Evolutionary conservation across 1,140 invertebrate genomes (phyloP).

Genomic region (Drosophila trapezifrons): DNA sequence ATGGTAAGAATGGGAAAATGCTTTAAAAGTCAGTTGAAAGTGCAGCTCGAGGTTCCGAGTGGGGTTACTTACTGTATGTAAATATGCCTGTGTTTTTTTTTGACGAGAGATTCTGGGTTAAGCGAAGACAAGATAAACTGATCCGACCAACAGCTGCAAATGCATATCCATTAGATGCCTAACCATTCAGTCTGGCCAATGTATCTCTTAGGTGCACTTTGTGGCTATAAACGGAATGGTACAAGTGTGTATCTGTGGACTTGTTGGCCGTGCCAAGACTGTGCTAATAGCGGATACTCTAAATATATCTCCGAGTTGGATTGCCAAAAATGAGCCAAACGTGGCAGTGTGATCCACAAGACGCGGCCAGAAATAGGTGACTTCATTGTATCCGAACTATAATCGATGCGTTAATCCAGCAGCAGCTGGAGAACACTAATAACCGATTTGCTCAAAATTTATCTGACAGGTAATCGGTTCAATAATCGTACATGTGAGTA

Average conservation of each 20-base stretch:
- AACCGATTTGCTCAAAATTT: constrained; percentile 61
- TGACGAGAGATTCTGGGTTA: too few relatives aligned
- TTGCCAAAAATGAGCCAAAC: constrained; percentile 51
- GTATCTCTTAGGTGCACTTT: constrained; percentile 6
- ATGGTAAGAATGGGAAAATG: not conserved
- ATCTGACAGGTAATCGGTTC: constrained; percentile 68
- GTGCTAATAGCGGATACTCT: constrained; percentile 53
- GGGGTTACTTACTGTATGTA: too few relatives aligned
- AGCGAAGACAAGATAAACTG: not conserved
- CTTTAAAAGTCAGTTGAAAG: not conserved
- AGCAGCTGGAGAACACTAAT: constrained; percentile 29
- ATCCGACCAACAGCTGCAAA: not conserved
- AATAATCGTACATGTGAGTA: constrained; percentile 46
- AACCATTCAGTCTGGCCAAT: constrained; percentile 18
- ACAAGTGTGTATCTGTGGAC: constrained; percentile 26
- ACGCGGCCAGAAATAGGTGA: constrained; percentile 5
- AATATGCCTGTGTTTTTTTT: too few relatives aligned
- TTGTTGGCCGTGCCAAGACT: constrained; percentile 33
- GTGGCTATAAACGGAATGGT: constrained; percentile 43
- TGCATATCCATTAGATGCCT: not conserved
- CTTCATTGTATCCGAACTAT: not conserved
- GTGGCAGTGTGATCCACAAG: constrained; percentile 18
- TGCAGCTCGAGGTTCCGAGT: not conserved
- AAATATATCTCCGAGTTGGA: constrained; percentile 47
- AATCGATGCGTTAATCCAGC: not conserved